A percentile compares a stretch with the other conserved stretches of the same genome.
Conservation (phyloP, 2,113 vertebrate species). For the Menidia beryllina region DNA sequence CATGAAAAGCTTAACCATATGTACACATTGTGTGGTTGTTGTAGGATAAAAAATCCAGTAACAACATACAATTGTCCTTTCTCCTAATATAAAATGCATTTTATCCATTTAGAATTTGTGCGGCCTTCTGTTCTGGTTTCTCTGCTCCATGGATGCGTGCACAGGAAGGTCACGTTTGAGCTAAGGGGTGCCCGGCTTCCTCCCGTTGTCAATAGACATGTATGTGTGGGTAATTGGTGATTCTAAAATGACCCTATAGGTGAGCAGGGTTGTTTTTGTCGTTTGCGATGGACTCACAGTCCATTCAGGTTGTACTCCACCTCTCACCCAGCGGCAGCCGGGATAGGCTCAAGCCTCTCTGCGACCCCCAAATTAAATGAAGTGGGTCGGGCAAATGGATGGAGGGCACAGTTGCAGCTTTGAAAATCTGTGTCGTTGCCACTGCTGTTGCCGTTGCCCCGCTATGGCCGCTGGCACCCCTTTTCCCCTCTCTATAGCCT, state of each 20-base stretch:
- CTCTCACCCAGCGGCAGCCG: too few relatives aligned
- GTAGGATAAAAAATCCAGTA: background rate
- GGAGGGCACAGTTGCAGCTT: too few relatives aligned
- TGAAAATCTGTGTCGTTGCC: background rate
- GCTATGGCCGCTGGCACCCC: background rate
- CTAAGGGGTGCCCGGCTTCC: too few relatives aligned
- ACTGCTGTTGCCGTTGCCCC: background rate
- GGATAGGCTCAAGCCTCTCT: too few relatives aligned
- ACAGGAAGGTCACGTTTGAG: slow-evolving; percentile 2
- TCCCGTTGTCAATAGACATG: too few relatives aligned
- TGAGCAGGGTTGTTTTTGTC: too few relatives aligned
- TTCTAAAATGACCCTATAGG: too few relatives aligned
- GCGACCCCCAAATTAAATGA: too few relatives aligned
- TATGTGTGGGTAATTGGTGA: too few relatives aligned
- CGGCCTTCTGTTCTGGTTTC: background rate
- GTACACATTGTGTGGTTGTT: background rate
- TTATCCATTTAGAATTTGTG: background rate
- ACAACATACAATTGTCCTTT: background rate
- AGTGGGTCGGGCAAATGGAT: too few relatives aligned
- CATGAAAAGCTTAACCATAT: background rate
- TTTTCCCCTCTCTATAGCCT: background rate
- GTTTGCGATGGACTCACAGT: too few relatives aligned
- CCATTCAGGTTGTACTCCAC: too few relatives aligned
- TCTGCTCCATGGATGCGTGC: background rate
- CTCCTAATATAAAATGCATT: background rate